These are phyloP conservation scores for Sycophila sp. DNA, from an alignment of 1,140 invertebrate genomes.

Conservation along the genomic window DNA sequence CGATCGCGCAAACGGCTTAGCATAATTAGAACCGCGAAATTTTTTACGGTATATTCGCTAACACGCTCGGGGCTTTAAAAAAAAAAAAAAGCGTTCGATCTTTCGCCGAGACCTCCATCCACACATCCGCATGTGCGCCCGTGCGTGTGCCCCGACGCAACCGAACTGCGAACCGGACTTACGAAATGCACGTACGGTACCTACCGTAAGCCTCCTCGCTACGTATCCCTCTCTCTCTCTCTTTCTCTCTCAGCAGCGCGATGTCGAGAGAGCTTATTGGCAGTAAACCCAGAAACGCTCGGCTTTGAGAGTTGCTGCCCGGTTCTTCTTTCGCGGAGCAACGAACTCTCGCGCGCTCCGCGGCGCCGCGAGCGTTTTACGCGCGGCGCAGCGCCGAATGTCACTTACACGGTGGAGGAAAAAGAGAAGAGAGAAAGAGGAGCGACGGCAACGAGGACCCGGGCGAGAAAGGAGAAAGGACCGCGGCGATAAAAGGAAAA, in stretches of 20 bases:
- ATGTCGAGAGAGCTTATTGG: conserved; percentile 34
- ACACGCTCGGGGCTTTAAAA: too few relatives aligned
- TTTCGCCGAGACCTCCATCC: too few relatives aligned
- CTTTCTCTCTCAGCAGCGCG: not conserved
- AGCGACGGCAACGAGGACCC: not conserved
- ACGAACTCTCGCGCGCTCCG: conserved; percentile 53
- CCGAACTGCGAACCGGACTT: conserved; percentile 21
- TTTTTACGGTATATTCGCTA: not conserved
- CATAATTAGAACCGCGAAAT: not conserved
- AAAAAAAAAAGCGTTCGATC: too few relatives aligned
- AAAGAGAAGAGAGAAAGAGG: not conserved
- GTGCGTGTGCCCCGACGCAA: not conserved
- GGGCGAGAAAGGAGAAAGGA: conserved; percentile 19
- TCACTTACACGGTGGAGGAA: conserved; percentile 6
- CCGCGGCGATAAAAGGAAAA: conserved; percentile 25
- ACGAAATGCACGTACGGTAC: conserved; percentile 24
- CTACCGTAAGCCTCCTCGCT: conserved; percentile 3
- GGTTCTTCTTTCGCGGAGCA: conserved; percentile 57
- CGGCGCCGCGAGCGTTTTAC: conserved; percentile 43
- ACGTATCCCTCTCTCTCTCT: not conserved
- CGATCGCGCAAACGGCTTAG: not conserved
- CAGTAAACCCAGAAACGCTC: conserved; percentile 56
- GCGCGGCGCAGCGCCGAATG: not conserved
- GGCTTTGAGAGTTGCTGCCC: conserved; percentile 35
- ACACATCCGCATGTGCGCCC: not conserved